Base-by-base conservation (phyloP, 2,888 invertebrate genomes). In the Biston betularia region DNA sequence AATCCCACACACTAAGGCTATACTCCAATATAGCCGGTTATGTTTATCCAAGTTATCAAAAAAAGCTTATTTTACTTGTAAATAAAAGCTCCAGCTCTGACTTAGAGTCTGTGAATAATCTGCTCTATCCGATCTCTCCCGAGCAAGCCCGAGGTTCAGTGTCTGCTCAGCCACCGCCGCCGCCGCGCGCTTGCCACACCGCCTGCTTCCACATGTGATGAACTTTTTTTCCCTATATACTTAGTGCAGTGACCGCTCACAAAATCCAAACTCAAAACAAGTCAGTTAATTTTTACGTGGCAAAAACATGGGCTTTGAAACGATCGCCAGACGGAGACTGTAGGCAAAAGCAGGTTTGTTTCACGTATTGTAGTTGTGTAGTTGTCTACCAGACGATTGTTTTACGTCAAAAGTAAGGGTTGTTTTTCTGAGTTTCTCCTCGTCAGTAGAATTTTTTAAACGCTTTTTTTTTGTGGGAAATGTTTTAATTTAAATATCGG, bases 221-320 rank as follows among this genome's bases (percentile, higher is more conserved):
- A 89, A 90, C 89, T 90, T 91, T 90, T 85, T 62, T 65, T 58
- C 24, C 64, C 49, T 42, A 68, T 72, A 72, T 80, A 73, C 83
- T 87, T 89, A 85, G 81, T 84, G 85, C 90, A 83, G 78, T 77
- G 74, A 74, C 76, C 67, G 75, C 78, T 40, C 38, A 55, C 54
- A 61, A 56, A 61, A 56, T 62, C 56, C 9, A 52, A 54, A 63
- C 40, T 42, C 1, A 59, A 44, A 50, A 55, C 40, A 68, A 69
- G 60, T 75, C 71, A 75, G 6, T 61, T 63, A 45, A 62, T 67
- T 59, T 75, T 68, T 66, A 72, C 73, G 79, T 82, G 79, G 62
- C 68, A 71, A 65, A 78, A 83, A 75, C 74, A 90, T 90, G 90
- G 79, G 81, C 81, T 86, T 80, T 71, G 82, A 71, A 70, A 75